Percentiles rank a stretch among this genome's conserved stretches.
These are phyloP conservation scores for Cheilosia variabilis DNA, from an alignment of 2,888 invertebrate genomes.

Conservation along the genomic window DNA sequence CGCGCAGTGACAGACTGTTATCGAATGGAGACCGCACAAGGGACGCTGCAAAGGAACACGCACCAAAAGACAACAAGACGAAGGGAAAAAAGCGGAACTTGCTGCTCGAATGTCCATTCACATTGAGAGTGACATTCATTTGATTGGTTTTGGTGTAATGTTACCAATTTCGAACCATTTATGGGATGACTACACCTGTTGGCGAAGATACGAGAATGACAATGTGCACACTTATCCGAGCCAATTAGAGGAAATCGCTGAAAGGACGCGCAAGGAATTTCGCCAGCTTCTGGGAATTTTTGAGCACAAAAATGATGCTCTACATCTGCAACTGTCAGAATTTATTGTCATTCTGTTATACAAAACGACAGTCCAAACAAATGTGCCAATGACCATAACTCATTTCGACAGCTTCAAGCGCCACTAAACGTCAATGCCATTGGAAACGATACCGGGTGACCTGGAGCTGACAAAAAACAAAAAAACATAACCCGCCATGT, in stretches of 20 bases:
- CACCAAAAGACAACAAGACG: no score
- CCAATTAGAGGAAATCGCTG: constrained; percentile 69
- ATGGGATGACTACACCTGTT: constrained; percentile 73
- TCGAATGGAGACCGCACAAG: constrained; percentile 27
- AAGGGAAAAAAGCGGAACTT: constrained; percentile 29
- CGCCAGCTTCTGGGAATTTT: constrained; percentile 32
- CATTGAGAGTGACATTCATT: constrained; percentile 68
- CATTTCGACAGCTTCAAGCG: constrained; percentile 32
- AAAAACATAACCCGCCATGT: background rate
- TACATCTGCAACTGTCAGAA: background rate
- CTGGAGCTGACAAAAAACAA: background rate
- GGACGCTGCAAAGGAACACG: constrained; percentile 10
- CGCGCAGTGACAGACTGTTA: constrained; percentile 58
- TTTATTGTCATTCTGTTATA: background rate
- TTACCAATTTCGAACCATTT: constrained; percentile 72
- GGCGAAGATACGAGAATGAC: background rate
- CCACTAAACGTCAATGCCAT: constrained; percentile 17
- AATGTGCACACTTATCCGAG: constrained; percentile 46
- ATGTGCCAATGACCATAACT: background rate
- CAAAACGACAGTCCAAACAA: no score
- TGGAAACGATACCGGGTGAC: constrained; percentile 17
- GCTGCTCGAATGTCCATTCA: constrained; percentile 34
- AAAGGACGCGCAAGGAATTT: constrained; percentile 65
- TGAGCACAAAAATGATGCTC: background rate
- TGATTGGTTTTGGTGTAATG: constrained; percentile 75